Base-by-base conservation (phyloP, 2,797 vertebrate species). In the Melanotaenia parkinsoni region DNA sequence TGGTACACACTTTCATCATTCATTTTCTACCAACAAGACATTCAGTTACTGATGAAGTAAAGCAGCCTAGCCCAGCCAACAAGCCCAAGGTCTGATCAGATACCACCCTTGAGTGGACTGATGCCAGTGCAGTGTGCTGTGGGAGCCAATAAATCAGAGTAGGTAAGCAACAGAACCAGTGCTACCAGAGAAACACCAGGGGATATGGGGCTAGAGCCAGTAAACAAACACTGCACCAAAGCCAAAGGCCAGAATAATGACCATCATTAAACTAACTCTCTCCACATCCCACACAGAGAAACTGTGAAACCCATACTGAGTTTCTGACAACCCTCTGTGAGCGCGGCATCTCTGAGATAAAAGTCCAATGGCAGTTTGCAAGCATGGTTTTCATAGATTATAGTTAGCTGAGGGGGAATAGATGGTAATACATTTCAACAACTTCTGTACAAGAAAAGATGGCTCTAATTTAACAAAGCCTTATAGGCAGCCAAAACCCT, bases 121-220 rank as follows among this genome's bases (percentile, higher is more conserved):
- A 70, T 80, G 86, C 86, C 89, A 93, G 90, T 84, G 80, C 76
- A 72, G 67, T 75, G 76, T 73, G 64, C 65, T 76, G 67, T 50
- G 63, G 77, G 83, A 89, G 85, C 91, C 89, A 92, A 87, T 89
- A 89, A 93, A 91, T 93, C 91, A 89, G 81, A 80, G 82, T 83
- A 88, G 89, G 75, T 89, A 77, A 87, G 85, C 80, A 87, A 90
- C 86, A 90, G 84, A 72, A 75, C 67, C 67, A 68, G 67, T 32
- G 43, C 81, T 62, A 84, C 82, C 84, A 88, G 82, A 86, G 85
- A 89, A 91, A 88, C 87, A 91, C 85, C 92, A 81, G 77, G 80
- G 88, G 83, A 89, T 88, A 63, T 76, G 72, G 67, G 85, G 79
- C 50, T 75, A 70, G 26, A 82, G 89, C 88, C 91, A 90, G 86